phyloP scores from a whole-genome alignment of 2,888 invertebrate genomes.

The Muscina levida region DNA sequence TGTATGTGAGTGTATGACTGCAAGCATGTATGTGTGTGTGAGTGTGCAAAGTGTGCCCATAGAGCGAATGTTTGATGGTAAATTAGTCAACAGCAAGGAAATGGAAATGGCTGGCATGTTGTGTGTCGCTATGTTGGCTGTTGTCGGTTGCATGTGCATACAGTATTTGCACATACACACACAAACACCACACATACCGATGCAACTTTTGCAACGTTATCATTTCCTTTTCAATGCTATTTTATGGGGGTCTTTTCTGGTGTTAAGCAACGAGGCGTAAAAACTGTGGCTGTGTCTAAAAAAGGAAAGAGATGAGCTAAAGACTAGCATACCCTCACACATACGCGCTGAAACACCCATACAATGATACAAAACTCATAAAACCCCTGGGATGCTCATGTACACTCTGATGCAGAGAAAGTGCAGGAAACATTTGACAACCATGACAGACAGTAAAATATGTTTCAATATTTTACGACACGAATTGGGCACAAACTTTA shows the following conservation, averaged over 20 bases:
- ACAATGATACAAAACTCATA: too few relatives aligned
- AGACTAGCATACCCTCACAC: slow-evolving; percentile 52
- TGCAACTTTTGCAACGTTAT: slow-evolving; percentile 62
- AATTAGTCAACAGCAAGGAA: slow-evolving; percentile 65
- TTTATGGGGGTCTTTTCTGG: slow-evolving; percentile 64
- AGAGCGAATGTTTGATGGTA: slow-evolving; percentile 48
- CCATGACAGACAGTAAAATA: slow-evolving; percentile 65
- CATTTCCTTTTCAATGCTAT: slow-evolving; percentile 66
- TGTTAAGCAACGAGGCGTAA: slow-evolving; percentile 65
- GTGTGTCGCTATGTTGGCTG: slow-evolving; percentile 5
- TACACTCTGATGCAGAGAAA: slow-evolving; percentile 27
- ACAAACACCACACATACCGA: too few relatives aligned
- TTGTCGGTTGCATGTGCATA: slow-evolving; percentile 62
- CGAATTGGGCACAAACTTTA: neutral
- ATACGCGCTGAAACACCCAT: neutral
- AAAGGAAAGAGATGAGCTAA: slow-evolving; percentile 49
- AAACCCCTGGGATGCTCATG: neutral
- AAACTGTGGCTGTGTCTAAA: slow-evolving; percentile 61
- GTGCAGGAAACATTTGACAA: slow-evolving; percentile 62
- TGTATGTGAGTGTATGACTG: slow-evolving; percentile 35
- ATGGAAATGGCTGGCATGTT: slow-evolving; percentile 34
- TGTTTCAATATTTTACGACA: slow-evolving; percentile 34
- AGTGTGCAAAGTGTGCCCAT: neutral
- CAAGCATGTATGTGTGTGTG: slow-evolving; percentile 28
- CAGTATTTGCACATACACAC: neutral